Evolutionary conservation across 1,140 invertebrate species (phyloP), one percentile per base, ranked within the genome.

Genomic region (Eufriesea mexicana): DNA sequence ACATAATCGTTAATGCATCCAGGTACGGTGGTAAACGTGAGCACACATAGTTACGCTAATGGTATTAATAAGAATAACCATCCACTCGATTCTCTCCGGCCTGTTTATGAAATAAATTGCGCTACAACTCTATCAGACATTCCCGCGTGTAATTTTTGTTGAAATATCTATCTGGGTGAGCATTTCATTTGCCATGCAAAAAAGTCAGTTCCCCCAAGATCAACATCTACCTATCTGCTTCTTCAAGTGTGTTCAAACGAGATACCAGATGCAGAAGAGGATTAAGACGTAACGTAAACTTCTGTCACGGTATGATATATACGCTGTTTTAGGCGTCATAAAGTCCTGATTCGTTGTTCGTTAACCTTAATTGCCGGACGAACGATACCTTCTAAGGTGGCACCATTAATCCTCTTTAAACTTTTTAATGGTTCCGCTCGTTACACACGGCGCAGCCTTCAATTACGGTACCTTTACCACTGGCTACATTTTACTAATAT

Each of bases 1-100:
- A 94, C 83, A 91, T 93, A 92, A 89, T 91, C 87, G 85, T 90
- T 81, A 91, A 92, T 91, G 90, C 91, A 92, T 91, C 91, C 57
- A 78, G 76, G 73, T 83, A 83, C 57, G 45, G 64, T 62, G 72
- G 62, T 75, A 87, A 68, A 87, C 59, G 35, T 59, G 54, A 54
- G 47, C 51, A 67, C 42, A 47, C 66, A 55, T 79, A 72, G 77
- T 74, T 73, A 80, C 70, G 35, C n/a, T 67, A 71, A 67, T 59
- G 47, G 28, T 59, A 84, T 55, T 84, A 79, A 84, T 67, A 87
- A 76, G 77, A 80, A 84, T 62, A 78, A 75, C 57, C 49, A 51
- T 51, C 55, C 64, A 59, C 75, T 35, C 2, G 81, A 70, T 83
- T 83, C 62, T 83, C 80, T 51, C 25, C 74, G 64, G 45, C 64